These are phyloP conservation scores for Anticlea derivata DNA, from an alignment of 2,888 invertebrate species.

Conservation along the genomic window DNA sequence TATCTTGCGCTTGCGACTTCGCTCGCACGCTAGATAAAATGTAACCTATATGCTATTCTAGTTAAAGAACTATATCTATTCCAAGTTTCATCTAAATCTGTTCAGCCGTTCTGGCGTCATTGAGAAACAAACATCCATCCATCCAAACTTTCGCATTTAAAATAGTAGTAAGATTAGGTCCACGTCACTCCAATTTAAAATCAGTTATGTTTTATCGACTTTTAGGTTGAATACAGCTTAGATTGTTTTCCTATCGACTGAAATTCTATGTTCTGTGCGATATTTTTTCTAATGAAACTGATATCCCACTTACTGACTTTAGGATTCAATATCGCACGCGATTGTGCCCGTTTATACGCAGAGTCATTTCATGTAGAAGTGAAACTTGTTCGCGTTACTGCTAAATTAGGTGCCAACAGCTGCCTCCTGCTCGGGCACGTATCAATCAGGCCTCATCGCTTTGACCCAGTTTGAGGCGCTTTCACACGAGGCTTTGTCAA, in stretches of 20 bases:
- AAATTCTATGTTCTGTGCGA: background rate
- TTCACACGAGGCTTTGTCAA: conserved; percentile 6
- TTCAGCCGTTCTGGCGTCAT: too few relatives aligned
- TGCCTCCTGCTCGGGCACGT: conserved; percentile 10
- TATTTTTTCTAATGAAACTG: background rate
- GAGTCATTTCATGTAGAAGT: background rate
- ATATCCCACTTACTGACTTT: background rate
- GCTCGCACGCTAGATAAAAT: too few relatives aligned
- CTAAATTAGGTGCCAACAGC: conserved; percentile 11
- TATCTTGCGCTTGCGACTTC: too few relatives aligned
- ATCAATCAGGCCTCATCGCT: conserved; percentile 22
- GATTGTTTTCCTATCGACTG: background rate
- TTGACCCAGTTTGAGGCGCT: conserved; percentile 18
- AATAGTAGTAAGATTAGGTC: too few relatives aligned
- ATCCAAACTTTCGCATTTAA: too few relatives aligned
- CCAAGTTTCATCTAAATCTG: too few relatives aligned
- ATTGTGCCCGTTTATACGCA: background rate
- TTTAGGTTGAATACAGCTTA: background rate
- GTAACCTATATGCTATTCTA: too few relatives aligned
- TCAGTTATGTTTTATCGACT: background rate
- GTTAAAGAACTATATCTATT: too few relatives aligned
- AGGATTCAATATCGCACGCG: background rate
- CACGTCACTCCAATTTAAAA: background rate
- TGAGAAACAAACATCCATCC: too few relatives aligned
- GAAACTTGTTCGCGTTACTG: background rate